Percentiles rank a stretch among this genome's conserved stretches.
Conservation (phyloP, 2,888 invertebrate species). For the Macaria notata region DNA sequence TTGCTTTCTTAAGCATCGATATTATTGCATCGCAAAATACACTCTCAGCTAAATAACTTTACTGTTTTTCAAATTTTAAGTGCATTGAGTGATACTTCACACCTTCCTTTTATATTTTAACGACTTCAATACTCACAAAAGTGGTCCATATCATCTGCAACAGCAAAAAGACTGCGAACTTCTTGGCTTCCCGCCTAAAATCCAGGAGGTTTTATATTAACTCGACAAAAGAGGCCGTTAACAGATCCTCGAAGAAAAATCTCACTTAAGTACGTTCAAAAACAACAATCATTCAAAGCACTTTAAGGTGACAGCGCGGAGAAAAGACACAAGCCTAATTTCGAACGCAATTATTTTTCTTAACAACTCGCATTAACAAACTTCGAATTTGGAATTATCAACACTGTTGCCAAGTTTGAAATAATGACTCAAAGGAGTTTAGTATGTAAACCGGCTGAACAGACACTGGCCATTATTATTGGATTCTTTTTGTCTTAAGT, state of each 20-base stretch:
- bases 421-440: background rate
- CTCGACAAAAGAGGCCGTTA: slow-evolving; percentile 23
- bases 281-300: slow-evolving; percentile 16
- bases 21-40: too few relatives aligned
- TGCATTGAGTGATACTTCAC: slow-evolving; percentile 5
- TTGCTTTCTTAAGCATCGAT: too few relatives aligned
- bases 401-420: background rate
- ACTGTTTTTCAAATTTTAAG: background rate
- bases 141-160: slow-evolving; percentile 3
- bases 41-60: too few relatives aligned
- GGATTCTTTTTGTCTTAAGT: background rate
- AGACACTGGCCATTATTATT: background rate
- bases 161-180: background rate
- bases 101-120: slow-evolving; percentile 1
- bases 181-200: slow-evolving; percentile 22
- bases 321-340: slow-evolving; percentile 6
- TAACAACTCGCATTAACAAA: slow-evolving; percentile 1
- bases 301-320: slow-evolving; percentile 11
- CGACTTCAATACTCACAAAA: slow-evolving; percentile 4
- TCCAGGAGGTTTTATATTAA: slow-evolving; percentile 20
- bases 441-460: background rate
- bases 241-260: slow-evolving; percentile 11
- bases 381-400: slow-evolving; percentile 3
- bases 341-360: slow-evolving; percentile 2
- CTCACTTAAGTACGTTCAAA: slow-evolving; percentile 4